Evolutionary conservation across 1,140 invertebrate species (phyloP), one percentile per base, ranked within the genome.

Genomic region (Lordiphosa clarofinis): DNA sequence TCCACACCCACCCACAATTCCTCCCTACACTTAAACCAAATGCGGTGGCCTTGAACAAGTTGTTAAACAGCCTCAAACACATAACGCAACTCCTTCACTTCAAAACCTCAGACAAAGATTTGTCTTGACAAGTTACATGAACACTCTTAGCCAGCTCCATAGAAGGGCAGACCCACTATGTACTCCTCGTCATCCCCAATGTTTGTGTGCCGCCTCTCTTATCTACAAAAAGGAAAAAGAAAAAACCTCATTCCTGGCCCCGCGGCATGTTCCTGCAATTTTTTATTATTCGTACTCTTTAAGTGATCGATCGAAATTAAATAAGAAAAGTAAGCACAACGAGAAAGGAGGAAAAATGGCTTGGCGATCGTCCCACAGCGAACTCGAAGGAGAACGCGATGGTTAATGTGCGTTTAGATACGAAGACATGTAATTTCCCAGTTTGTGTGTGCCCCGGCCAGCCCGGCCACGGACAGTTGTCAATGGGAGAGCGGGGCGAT

Each of bases 271-370:
- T 67, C 58, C 47, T 67, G 75, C 67, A 75, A 82, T 82, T 81
- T 81, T 75, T 81, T 69, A 79, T 79, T 81, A 81, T 79, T 82
- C 76, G 71, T 60, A 70, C 71, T 79, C 71, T 79, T 73, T 79
- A 79, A 81, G 75, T 81, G 75, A 81, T 81, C 75, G 75, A 81
- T 81, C 75, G 75, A 81, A 81, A 81, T 81, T 81, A 81, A 81
- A 81, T 81, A 81, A 81, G 75, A 81, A 75, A 81, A 74, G 75
- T 79, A 79, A 73, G 65, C 73, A 50, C 38, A 75, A 53, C 62
- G 72, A 56, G 37, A 54, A 21, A 56, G 48, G 37, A 31, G 73
- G 75, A 66, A 81, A 81, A 75, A 74, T 75, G 55, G 48, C 52
- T 54, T 46, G 37, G 33, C 13, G 55, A n/a, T 38, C 33, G 55